phyloP scores from a whole-genome alignment of 64 coral and sea anemone genomes.

The Platygyra sinensis region DNA sequence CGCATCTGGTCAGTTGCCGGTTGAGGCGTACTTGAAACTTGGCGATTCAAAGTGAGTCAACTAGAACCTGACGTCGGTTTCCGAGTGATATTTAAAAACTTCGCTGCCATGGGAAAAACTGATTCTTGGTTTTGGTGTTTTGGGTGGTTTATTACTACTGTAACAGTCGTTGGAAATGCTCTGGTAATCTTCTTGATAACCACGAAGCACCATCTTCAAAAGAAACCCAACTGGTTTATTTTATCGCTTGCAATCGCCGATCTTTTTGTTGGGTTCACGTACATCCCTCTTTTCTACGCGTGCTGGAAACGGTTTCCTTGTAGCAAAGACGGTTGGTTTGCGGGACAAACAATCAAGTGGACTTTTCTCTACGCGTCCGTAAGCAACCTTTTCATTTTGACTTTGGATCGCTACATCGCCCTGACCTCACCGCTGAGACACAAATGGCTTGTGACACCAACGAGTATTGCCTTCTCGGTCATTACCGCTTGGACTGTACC shows the following conservation, averaged over 20 bases:
- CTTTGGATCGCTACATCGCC: not conserved
- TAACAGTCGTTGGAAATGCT: not conserved
- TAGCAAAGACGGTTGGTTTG: not conserved
- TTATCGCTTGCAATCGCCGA: not conserved
- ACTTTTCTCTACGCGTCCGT: not conserved
- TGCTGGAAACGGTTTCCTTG: not conserved
- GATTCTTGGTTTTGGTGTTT: not conserved
- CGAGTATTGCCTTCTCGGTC: not conserved
- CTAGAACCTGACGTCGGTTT: no score
- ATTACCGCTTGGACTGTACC: not conserved
- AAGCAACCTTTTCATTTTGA: conserved; percentile 1
- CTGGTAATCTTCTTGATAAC: not conserved
- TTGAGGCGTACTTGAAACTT: no score
- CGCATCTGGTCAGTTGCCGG: no score
- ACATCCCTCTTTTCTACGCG: not conserved
- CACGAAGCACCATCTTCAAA: not conserved
- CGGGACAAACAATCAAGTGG: not conserved
- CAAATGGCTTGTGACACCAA: not conserved
- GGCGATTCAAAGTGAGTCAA: no score
- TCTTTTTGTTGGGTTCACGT: not conserved
- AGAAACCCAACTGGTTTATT: conserved; percentile 1
- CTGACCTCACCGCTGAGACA: not conserved
- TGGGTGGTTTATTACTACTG: not conserved
- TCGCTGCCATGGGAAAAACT: not conserved
- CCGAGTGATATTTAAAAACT: not conserved